These are phyloP conservation scores for Eubasilissa splendida DNA, from an alignment of 2,888 invertebrate species.

Conservation along the genomic window DNA sequence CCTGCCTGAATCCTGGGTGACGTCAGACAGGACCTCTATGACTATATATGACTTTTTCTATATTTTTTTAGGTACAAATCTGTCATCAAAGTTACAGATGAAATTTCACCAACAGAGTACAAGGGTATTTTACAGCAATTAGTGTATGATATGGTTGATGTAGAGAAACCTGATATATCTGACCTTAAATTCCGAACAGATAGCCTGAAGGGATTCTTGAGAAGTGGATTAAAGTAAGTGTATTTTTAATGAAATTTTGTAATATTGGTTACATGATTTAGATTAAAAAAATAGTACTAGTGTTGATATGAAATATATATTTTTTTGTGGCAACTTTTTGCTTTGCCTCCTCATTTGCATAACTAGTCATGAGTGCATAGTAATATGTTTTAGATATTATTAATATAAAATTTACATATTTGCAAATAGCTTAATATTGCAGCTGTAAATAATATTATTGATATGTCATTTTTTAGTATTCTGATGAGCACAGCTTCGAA, in stretches of 20 bases:
- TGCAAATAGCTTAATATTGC: not conserved
- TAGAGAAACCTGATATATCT: slow-evolving; percentile 72
- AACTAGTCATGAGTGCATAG: too few species aligned
- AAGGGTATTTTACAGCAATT: slow-evolving; percentile 74
- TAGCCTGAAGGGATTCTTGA: slow-evolving; percentile 73
- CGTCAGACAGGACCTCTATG: too few species aligned
- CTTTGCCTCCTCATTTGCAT: too few species aligned
- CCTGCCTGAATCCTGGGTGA: too few species aligned
- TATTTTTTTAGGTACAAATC: slow-evolving; percentile 66
- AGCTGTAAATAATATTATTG: not conserved
- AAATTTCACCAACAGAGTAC: slow-evolving; percentile 70
- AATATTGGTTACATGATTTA: not conserved
- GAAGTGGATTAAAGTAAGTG: slow-evolving; percentile 75
- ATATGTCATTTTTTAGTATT: slow-evolving; percentile 69
- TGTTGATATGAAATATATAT: too few species aligned
- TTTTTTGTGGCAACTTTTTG: too few species aligned
- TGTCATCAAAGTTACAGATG: slow-evolving; percentile 69
- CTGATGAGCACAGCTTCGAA: slow-evolving; percentile 71
- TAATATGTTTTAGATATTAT: too few species aligned
- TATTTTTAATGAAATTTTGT: not conserved
- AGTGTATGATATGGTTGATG: slow-evolving; percentile 74
- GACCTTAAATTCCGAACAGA: slow-evolving; percentile 75
- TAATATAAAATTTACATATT: too few species aligned
- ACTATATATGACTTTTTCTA: not conserved
- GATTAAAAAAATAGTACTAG: too few species aligned